Evolutionary conservation across 1,140 invertebrate species (phyloP).

Genomic region (Meloidogyne floridensis): DNA sequence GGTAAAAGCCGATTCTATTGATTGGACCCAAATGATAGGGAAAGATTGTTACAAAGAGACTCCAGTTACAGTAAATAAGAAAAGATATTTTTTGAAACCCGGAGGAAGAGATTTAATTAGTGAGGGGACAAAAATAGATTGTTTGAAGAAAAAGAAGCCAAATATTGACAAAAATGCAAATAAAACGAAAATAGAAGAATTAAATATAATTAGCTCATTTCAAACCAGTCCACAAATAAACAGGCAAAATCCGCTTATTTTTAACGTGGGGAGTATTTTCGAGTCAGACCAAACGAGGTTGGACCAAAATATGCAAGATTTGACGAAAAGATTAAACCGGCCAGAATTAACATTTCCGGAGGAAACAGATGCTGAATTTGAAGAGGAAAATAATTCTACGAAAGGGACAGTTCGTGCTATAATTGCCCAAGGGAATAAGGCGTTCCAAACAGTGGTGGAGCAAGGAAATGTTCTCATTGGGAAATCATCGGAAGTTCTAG

Average conservation of each 20-base stretch:
- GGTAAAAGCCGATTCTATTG: neutral
- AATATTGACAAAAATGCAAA: neutral
- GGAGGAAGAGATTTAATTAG: neutral
- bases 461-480: neutral
- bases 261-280: neutral
- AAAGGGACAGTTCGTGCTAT: neutral
- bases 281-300: neutral
- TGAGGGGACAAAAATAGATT: neutral
- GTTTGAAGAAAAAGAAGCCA: constrained; percentile 3
- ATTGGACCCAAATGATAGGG: neutral
- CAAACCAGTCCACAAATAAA: neutral
- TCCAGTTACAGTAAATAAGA: neutral
- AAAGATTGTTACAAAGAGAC: neutral
- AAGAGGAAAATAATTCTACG: neutral
- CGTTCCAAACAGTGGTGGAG: neutral
- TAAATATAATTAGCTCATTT: neutral
- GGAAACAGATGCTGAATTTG: neutral
- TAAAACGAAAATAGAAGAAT: neutral
- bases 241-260: neutral
- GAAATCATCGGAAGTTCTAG: neutral
- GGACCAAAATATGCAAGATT: neutral
- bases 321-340: neutral
- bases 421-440: neutral
- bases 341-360: neutral
- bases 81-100: neutral